Evolutionary conservation across 2,797 vertebrate genomes (phyloP).

Genomic region (Pteropus rufus): DNA sequence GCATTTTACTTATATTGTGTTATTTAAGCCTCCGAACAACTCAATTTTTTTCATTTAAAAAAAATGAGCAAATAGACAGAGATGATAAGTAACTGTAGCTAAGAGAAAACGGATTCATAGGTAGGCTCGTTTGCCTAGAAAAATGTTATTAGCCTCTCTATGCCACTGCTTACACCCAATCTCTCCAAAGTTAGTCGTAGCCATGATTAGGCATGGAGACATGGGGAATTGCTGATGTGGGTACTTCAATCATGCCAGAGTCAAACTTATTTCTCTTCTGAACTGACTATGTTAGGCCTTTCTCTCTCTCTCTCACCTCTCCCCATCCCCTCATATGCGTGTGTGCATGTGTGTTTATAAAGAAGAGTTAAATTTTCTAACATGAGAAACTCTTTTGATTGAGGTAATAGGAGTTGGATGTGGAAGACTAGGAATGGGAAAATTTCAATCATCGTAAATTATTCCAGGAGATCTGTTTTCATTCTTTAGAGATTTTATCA

Average conservation of each 20-base stretch:
- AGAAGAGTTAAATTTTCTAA: background rate
- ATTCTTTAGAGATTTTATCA: background rate
- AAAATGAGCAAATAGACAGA: background rate
- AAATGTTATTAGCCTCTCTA: background rate
- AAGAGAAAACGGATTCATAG: background rate
- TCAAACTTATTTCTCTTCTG: background rate
- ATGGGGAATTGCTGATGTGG: background rate
- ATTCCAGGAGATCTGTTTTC: background rate
- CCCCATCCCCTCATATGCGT: too few relatives aligned
- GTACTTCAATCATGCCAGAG: background rate
- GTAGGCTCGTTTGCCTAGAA: background rate
- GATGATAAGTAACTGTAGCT: background rate
- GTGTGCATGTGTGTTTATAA: background rate
- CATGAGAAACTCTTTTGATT: background rate
- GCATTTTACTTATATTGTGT: constrained; percentile 11
- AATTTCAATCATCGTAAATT: background rate
- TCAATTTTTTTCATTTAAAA: background rate
- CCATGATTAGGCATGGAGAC: background rate
- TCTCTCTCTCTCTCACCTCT: too few relatives aligned
- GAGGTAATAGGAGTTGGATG: background rate
- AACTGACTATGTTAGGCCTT: background rate
- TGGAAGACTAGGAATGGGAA: background rate
- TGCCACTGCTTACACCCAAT: too few relatives aligned
- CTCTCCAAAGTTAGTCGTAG: background rate
- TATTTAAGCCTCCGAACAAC: constrained; percentile 13